phyloP scores from a whole-genome alignment of 2,113 vertebrate species.

The Rhinogobius similis region DNA sequence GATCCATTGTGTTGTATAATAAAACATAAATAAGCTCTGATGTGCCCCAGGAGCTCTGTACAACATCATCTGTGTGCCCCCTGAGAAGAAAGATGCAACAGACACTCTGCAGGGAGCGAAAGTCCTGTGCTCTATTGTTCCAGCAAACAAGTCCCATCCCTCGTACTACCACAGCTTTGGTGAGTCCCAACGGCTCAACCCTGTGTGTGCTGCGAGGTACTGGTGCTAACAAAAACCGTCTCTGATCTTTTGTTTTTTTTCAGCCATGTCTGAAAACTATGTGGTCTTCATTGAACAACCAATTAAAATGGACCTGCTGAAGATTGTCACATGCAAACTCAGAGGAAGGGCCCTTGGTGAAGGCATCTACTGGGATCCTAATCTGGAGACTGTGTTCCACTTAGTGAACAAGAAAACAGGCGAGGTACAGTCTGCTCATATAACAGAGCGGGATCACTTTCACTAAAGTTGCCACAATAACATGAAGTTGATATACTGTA shows the following conservation, averaged over 20 bases:
- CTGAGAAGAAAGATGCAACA: conserved; percentile 63
- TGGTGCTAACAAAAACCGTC: not conserved
- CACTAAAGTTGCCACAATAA: too few species aligned
- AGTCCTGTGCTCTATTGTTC: conserved; percentile 86
- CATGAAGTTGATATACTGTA: too few species aligned
- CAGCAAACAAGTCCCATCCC: conserved; percentile 80
- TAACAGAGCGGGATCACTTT: not conserved
- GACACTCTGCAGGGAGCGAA: conserved; percentile 83
- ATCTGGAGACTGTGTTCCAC: conserved; percentile 85
- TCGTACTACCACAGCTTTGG: conserved; percentile 98
- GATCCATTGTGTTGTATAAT: not conserved
- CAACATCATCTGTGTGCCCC: conserved; percentile 87
- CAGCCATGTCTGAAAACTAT: conserved; percentile 94
- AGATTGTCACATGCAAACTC: conserved; percentile 83
- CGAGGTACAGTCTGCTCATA: conserved; percentile 71
- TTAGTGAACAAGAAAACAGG: conserved; percentile 88
- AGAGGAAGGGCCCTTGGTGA: conserved; percentile 77
- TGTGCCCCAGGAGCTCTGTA: conserved; percentile 81
- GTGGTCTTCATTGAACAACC: conserved; percentile 93
- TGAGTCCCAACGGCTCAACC: conserved; percentile 44
- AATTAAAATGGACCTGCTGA: conserved; percentile 86
- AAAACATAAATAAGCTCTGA: not conserved
- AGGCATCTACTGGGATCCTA: conserved; percentile 90
- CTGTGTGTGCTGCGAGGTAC: not conserved
- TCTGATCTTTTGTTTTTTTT: conserved; percentile 5